phyloP scores from a whole-genome alignment of 2,113 vertebrate species.

The Potamarius usumacintae region DNA sequence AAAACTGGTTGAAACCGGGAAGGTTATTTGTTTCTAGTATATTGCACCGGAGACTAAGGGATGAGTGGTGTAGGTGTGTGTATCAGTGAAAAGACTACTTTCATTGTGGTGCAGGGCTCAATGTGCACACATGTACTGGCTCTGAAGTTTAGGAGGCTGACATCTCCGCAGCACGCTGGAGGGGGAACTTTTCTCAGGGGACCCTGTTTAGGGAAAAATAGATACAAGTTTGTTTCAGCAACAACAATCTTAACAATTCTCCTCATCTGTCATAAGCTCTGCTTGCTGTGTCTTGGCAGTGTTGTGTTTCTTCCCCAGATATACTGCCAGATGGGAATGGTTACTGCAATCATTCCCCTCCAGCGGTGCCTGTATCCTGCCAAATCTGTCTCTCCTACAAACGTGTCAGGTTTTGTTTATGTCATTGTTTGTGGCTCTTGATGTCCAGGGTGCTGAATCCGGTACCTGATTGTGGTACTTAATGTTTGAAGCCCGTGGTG shows the following conservation, averaged over 20 bases:
- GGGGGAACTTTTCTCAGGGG: slow-evolving; percentile 9
- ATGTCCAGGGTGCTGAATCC: background rate
- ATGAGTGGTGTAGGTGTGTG: slow-evolving; percentile 8
- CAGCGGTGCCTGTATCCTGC: background rate
- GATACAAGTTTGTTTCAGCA: background rate
- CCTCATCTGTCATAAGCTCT: background rate
- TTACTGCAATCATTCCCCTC: slow-evolving; percentile 2
- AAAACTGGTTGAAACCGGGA: background rate
- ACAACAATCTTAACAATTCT: background rate
- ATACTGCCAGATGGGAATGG: slow-evolving; percentile 6
- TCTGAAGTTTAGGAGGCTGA: slow-evolving; percentile 16
- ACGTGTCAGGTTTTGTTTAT: background rate
- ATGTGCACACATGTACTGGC: background rate
- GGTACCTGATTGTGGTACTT: background rate
- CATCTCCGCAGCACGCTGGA: background rate
- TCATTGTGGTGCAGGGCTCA: background rate
- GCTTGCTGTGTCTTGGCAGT: slow-evolving; percentile 5
- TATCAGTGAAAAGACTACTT: background rate
- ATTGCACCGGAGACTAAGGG: background rate
- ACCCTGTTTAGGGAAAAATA: background rate
- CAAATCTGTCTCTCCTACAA: background rate
- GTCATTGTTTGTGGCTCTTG: background rate
- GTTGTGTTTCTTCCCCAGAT: background rate
- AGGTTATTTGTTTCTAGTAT: background rate
- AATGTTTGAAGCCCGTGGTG: too few species aligned